A percentile compares a stretch with the other conserved stretches of the same genome.
Evolutionary conservation across 2,888 invertebrate species (phyloP).

Genomic region (Monopis laevigella): DNA sequence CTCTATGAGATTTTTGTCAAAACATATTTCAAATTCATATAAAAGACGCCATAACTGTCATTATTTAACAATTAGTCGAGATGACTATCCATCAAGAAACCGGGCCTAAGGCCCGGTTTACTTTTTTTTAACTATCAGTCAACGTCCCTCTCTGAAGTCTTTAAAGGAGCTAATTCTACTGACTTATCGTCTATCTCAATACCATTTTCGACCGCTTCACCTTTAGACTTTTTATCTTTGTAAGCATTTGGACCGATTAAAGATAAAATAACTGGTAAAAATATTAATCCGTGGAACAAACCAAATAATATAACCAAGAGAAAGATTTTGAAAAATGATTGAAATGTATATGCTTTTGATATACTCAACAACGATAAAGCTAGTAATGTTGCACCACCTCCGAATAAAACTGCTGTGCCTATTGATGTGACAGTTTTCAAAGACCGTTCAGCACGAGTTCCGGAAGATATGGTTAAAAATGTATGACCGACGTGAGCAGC

Average conservation of each 20-base stretch:
- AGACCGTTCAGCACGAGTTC: constrained; percentile 64
- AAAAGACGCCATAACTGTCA: too few species aligned
- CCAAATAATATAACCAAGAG: constrained; percentile 80
- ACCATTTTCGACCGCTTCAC: constrained; percentile 20
- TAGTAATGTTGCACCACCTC: constrained; percentile 80
- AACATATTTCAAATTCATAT: too few species aligned
- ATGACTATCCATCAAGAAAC: too few species aligned
- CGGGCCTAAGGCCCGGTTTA: constrained; percentile 26
- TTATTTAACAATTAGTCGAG: too few species aligned
- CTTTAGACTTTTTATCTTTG: constrained; percentile 18
- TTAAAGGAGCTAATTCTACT: constrained; percentile 30
- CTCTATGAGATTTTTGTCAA: too few species aligned
- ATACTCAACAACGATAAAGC: constrained; percentile 75
- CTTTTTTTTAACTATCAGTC: too few species aligned
- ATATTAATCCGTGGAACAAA: constrained; percentile 78
- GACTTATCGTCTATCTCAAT: constrained; percentile 31
- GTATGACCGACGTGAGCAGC: constrained; percentile 85
- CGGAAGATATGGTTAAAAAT: constrained; percentile 71
- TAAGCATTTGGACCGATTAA: constrained; percentile 74
- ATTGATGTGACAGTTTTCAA: constrained; percentile 75
- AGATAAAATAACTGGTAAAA: constrained; percentile 80
- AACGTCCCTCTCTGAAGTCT: too few species aligned
- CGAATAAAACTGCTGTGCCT: constrained; percentile 79
- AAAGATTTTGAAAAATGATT: constrained; percentile 80
- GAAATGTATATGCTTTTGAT: constrained; percentile 80